phyloP scores from a whole-genome alignment of 1,140 invertebrate genomes.

The Drosophila navojoa region DNA sequence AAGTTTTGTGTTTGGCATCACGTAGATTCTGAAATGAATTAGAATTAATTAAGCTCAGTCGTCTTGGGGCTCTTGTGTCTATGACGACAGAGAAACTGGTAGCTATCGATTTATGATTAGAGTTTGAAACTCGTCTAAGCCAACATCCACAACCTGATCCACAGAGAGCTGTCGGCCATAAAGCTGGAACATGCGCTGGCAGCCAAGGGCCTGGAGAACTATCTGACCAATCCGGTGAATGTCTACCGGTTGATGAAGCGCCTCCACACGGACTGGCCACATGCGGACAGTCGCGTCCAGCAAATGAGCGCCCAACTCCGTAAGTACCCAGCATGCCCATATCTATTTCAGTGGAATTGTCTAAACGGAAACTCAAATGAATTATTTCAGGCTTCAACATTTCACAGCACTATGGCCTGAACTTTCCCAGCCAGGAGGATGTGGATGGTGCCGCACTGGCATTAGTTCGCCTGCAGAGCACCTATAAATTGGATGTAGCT shows the following conservation, averaged over 20 bases:
- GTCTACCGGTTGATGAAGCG: constrained; percentile 97
- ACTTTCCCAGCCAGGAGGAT: constrained; percentile 95
- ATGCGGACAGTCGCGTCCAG: constrained; percentile 84
- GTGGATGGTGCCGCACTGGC: constrained; percentile 96
- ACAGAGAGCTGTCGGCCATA: constrained; percentile 88
- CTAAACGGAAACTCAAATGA: not conserved
- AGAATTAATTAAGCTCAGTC: constrained; percentile 69
- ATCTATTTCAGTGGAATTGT: not conserved
- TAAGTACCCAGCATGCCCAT: constrained; percentile 30
- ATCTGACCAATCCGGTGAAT: constrained; percentile 97
- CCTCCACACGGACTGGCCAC: constrained; percentile 94
- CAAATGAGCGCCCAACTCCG: constrained; percentile 41
- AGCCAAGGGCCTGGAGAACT: constrained; percentile 90
- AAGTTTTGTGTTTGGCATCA: constrained; percentile 67
- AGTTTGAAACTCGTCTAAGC: constrained; percentile 38
- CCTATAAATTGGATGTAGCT: constrained; percentile 96
- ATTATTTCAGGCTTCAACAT: constrained; percentile 56
- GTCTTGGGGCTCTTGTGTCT: constrained; percentile 38
- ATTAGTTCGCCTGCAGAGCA: constrained; percentile 96
- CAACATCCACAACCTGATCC: constrained; percentile 51
- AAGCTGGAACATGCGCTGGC: constrained; percentile 90
- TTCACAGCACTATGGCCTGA: constrained; percentile 87
- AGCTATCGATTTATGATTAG: constrained; percentile 46
- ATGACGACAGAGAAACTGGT: constrained; percentile 73
- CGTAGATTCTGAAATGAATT: constrained; percentile 73